A percentile compares a stretch with the other conserved stretches of the same genome.
These are phyloP conservation scores for Drosophila tani DNA, from an alignment of 1,140 invertebrate genomes.

Conservation along the genomic window DNA sequence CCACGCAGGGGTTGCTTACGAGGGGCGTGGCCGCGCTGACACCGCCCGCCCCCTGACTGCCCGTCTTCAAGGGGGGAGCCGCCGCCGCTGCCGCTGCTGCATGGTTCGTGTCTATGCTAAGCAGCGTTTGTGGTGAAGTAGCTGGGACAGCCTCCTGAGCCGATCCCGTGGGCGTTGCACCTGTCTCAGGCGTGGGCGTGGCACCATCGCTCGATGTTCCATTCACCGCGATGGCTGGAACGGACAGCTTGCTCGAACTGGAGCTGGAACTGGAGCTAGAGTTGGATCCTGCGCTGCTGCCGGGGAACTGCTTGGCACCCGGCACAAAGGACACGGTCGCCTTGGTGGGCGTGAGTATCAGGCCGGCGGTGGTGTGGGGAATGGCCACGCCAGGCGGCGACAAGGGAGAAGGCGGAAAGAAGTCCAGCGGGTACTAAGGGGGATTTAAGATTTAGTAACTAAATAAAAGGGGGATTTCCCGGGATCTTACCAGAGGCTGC, in stretches of 20 bases:
- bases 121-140: slow-evolving; percentile 38
- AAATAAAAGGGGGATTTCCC: neutral
- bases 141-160: neutral
- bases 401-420: slow-evolving; percentile 68
- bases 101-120: slow-evolving; percentile 73
- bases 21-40: slow-evolving; percentile 51
- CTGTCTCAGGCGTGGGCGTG: slow-evolving; percentile 10
- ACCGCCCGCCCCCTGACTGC: slow-evolving; percentile 28
- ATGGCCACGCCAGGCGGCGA: slow-evolving; percentile 67
- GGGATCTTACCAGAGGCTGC: slow-evolving; percentile 85
- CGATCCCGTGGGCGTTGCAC: slow-evolving; percentile 11
- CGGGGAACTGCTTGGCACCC: slow-evolving; percentile 55
- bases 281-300: slow-evolving; percentile 28
- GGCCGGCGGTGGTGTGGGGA: slow-evolving; percentile 44
- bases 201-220: slow-evolving; percentile 1
- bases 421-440: slow-evolving; percentile 75
- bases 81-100: neutral
- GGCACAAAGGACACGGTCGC: slow-evolving; percentile 67
- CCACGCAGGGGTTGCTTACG: slow-evolving; percentile 72
- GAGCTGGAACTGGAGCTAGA: slow-evolving; percentile 23
- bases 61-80: slow-evolving; percentile 53
- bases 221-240: slow-evolving; percentile 27
- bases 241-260: slow-evolving; percentile 14
- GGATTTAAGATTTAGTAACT: neutral
- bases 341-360: slow-evolving; percentile 75